Base-by-base conservation (phyloP, 2,888 invertebrate species). In the Cabera pusaria region DNA sequence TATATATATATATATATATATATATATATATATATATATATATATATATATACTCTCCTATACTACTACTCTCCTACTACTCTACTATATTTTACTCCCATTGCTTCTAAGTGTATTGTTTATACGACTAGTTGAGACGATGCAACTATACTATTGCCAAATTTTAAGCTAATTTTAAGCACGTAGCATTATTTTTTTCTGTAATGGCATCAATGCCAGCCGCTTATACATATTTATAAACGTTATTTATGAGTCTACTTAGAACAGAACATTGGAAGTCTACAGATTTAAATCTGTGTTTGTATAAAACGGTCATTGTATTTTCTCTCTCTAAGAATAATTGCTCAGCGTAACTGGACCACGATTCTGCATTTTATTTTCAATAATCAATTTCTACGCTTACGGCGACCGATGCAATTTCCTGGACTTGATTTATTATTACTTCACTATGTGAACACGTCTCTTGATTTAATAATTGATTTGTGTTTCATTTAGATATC, bases 171-270 rank as follows among this genome's bases (percentile, higher is more conserved):
- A n/a, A 69, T 63, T 64, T 55, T 59, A 68, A 70, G 55, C 63
- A 20, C 39, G 23, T 44, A 50, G 64, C 68, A 65, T 47, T 44
- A 77, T 79, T 79, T 77, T 76, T 81, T 75, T 77, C 64, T 72
- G 66, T 72, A 74, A 74, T 64, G 69, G 71, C 70, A 74, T 74
- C 72, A 74, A 70, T 72, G 66, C 65, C 56, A 45, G 49, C 51
- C 53, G 46, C 66, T 71, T 65, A 80, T 80, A 81, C 66, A 83
- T 83, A 83, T 84, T 80, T 78, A 83, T 80, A 62, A 76, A 59
- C 60, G 63, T 82, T 72, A 85, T 83, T 83, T 83, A 84, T 83
- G 66, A 60, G 37, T 56, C 63, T 62, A 70, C 72, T 82, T 71
- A 73, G 72, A 73, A 72, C 67, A 63, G 72, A 67, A 64, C 67